phyloP scores from a whole-genome alignment of 2,113 vertebrate genomes.

The Ahaetulla prasina region DNA sequence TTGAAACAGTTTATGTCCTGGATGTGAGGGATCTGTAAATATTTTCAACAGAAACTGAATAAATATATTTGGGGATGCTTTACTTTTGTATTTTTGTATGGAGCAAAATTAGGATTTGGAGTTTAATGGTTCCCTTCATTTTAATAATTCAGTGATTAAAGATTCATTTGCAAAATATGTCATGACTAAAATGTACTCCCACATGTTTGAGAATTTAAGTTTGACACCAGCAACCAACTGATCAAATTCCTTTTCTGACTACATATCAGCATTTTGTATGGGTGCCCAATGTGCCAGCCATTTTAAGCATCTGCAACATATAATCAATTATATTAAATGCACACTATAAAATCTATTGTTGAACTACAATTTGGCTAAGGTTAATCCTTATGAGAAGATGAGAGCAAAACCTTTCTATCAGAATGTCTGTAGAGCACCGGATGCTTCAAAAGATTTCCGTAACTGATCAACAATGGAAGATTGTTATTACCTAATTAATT shows the following conservation, averaged over 20 bases:
- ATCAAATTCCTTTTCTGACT: background rate
- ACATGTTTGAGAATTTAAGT: too few species aligned
- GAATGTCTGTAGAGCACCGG: background rate
- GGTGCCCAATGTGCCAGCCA: background rate
- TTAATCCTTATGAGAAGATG: background rate
- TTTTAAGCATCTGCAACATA: background rate
- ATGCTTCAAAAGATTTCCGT: background rate
- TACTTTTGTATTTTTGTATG: background rate
- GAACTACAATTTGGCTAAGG: background rate
- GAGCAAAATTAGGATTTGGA: background rate
- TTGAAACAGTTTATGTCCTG: too few species aligned
- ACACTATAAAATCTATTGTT: background rate
- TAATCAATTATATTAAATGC: background rate
- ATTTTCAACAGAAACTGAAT: background rate
- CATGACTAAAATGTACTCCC: background rate
- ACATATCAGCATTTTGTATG: background rate
- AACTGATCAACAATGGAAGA: slow-evolving; percentile 4
- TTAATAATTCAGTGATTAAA: background rate
- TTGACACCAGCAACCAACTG: background rate
- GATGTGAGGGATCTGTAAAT: too few species aligned
- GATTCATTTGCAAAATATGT: background rate
- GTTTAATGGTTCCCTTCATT: background rate
- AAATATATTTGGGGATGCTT: background rate
- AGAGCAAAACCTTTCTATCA: background rate
- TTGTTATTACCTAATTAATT: slow-evolving; percentile 10